Evolutionary conservation across 1,140 invertebrate species (phyloP), one percentile per base, ranked within the genome.

Genomic region (Brachionus koreanus): DNA sequence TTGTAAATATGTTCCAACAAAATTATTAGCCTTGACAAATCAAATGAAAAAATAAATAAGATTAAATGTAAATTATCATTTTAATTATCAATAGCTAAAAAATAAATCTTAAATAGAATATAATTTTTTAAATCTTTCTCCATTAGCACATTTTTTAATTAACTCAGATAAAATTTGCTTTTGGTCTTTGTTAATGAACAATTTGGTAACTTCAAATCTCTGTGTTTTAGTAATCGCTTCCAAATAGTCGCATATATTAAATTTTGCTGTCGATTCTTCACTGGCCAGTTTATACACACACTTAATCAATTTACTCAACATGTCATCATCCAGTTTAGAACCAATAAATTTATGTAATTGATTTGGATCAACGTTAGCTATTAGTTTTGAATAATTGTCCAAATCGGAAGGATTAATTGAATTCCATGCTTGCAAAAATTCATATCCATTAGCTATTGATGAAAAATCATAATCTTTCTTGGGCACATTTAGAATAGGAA

Each of bases 341-440:
- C 76, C 76, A 13, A 79, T 79, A 37, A 79, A 65, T 35, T 79
- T 79, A 33, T 37, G 49, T 49, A 79, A 79, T 3, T 79, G 19
- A n/a, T 39, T 35, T 37, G 76, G 76, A 57, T 79, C 16, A 61
- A 79, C 33, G 42, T 61, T 57, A 16, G 52, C 33, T n/a, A 79
- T 1, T 5, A 79, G 33, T 23, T 79, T 79, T 7, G 76, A n/a
- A 25, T 79, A 79, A n/a, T 16, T 39, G 10, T 57, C 76, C 13
- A 79, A 12, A 25, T 79, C 76, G 19, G 19, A 16, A 2, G 76
- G 76, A 35, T 5, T 65, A 37, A 79, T 79, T 79, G 76, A 79
- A 25, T 79, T 57, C 76, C 76, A 79, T 61, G 76, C 76, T 61
- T 79, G 76, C 37, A 79, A 65, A 79, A 61, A 79, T 35, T 79